Base-by-base conservation (phyloP, 2,888 invertebrate species). In the Phymatocera aterrima region DNA sequence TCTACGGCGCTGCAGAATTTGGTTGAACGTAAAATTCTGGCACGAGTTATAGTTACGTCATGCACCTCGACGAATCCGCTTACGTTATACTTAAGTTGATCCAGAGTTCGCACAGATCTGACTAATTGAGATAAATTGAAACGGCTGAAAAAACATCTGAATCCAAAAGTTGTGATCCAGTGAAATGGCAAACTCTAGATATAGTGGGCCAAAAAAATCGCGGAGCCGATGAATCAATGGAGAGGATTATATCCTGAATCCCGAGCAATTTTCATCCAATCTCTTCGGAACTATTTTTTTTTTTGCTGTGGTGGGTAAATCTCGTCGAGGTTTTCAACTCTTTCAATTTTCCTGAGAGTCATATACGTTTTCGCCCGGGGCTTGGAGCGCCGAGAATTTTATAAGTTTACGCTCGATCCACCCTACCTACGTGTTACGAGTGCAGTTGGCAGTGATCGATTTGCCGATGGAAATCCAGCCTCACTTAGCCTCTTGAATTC, bases 391-490 rank as follows among this genome's bases (percentile, higher is more conserved):
- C 51, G 21, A 48, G 72, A 24, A 43, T 46, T 68, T 68, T 18
- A 21, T 60, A 8, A 46, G 8, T 68, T 68, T 28, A 72, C 72
- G 48, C 72, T 51, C 51, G 51, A 72, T 72, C 18, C 48, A 34
- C 51, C 34, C 51, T n/a, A n/a, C 72, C 3, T 12, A 72, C 34
- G 72, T 34, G 68, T 68, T 43, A 72, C 31, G 34, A 28, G 48
- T 40, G 60, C 75, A 60, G 57, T 21, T 57, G 57, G 40, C 57
- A 57, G 57, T 75, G 75, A 75, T 75, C 75, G 75, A 75, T 75
- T n/a, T 40, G 75, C 57, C 40, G 2, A 40, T 21, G 37, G 40
- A 40, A 57, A 40, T 43, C 37, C 40, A 8, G 28, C 15, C 37
- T 54, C 57, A 24, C 37, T 54, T 75, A 57, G 75, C 34, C 37